phyloP scores from a whole-genome alignment of 2,113 vertebrate genomes.

The Carassius gibelio region DNA sequence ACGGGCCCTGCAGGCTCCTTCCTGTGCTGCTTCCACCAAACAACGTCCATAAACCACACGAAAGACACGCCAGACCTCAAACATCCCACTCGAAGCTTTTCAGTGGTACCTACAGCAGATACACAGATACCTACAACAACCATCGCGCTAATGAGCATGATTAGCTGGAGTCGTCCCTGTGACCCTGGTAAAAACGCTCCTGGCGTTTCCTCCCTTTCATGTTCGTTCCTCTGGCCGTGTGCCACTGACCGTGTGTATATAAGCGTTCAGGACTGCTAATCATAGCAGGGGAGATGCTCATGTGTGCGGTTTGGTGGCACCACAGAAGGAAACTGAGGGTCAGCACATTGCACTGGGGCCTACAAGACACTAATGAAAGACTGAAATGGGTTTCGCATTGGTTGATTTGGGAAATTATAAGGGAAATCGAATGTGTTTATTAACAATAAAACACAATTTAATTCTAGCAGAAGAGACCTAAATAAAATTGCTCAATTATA shows the following conservation, averaged over 20 bases:
- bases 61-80: constrained; percentile 21
- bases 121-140: not conserved
- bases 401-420: not conserved
- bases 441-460: not conserved
- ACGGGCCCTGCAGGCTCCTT: not conserved
- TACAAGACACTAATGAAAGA: not conserved
- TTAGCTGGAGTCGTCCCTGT: not conserved
- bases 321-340: not conserved
- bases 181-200: constrained; percentile 14
- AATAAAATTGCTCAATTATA: not conserved
- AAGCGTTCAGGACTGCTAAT: constrained; percentile 47
- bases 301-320: constrained; percentile 27
- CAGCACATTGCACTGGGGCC: constrained; percentile 14
- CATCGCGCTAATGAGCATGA: not conserved
- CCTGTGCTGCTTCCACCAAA: constrained; percentile 25
- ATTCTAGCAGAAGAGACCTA: not conserved
- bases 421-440: not conserved
- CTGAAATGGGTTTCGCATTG: not conserved
- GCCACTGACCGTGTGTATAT: constrained; percentile 43
- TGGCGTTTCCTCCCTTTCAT: constrained; percentile 31
- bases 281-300: constrained; percentile 27
- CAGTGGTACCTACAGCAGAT: constrained; percentile 1
- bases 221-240: not conserved
- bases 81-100: constrained; percentile 17
- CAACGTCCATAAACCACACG: constrained; percentile 3